Conservation (phyloP, 2,113 vertebrate species). For the Nannospalax galili region DNA sequence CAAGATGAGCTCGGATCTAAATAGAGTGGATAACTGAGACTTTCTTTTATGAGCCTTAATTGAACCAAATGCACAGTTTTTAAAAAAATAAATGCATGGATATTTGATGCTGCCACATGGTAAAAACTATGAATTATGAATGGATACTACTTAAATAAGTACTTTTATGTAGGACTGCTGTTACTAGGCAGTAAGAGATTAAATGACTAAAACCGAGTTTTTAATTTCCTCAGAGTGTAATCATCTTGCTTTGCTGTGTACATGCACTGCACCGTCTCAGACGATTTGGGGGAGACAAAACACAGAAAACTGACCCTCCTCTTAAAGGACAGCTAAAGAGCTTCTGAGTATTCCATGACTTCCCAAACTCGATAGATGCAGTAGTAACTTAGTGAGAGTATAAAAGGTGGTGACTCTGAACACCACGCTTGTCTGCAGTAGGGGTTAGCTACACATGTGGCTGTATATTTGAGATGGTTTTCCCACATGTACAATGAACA, state of each 20-base stretch:
- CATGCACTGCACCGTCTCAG: not conserved
- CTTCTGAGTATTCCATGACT: not conserved
- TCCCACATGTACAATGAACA: not conserved
- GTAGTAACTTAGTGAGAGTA: not conserved
- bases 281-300: not conserved
- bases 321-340: not conserved
- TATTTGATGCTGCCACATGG: not conserved
- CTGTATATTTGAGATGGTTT: not conserved
- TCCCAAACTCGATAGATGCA: not conserved
- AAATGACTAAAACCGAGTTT: not conserved
- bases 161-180: not conserved
- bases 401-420: not conserved
- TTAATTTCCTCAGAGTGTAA: not conserved
- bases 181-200: not conserved
- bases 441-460: not conserved
- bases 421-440: not conserved
- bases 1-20: not conserved
- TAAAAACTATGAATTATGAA: not conserved
- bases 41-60: not conserved
- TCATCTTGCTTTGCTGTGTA: not conserved
- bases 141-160: not conserved
- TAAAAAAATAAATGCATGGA: not conserved
- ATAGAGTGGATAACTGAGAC: not conserved
- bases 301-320: not conserved
- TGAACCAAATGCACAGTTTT: not conserved